These are phyloP conservation scores for Napeogenes inachia DNA, from an alignment of 2,888 invertebrate species.

Conservation along the genomic window DNA sequence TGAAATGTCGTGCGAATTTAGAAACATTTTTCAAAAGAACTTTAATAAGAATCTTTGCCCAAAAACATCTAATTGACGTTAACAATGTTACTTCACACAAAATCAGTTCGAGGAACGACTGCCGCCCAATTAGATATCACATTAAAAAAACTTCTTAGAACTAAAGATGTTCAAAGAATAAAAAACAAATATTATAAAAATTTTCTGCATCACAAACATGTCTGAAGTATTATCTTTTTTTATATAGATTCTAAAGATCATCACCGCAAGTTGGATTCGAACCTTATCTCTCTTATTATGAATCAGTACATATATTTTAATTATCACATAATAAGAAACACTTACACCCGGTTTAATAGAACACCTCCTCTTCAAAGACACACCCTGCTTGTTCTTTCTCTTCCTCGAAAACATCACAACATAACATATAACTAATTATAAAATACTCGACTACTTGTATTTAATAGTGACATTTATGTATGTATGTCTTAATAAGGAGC, in stretches of 20 bases:
- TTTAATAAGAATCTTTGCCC: background rate
- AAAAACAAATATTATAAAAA: too few relatives aligned
- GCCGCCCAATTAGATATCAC: background rate
- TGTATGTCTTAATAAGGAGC: background rate
- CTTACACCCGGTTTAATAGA: constrained; percentile 28
- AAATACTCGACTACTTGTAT: background rate
- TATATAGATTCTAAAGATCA: too few relatives aligned
- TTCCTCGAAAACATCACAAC: constrained; percentile 28
- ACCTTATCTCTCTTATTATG: too few relatives aligned
- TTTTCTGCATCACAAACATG: too few relatives aligned
- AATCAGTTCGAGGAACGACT: background rate
- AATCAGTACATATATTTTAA: background rate
- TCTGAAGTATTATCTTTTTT: too few relatives aligned
- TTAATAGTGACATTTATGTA: background rate
- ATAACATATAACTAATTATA: constrained; percentile 7
- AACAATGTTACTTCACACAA: background rate
- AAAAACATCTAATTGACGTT: background rate
- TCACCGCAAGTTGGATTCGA: too few relatives aligned
- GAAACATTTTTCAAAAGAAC: background rate
- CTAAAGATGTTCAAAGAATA: too few relatives aligned
- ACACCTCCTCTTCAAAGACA: constrained; percentile 32
- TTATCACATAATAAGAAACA: background rate
- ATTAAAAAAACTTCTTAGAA: background rate
- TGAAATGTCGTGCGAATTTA: background rate
- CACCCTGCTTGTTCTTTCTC: constrained; percentile 28